Evolutionary conservation across 1,140 invertebrate species (phyloP), one percentile per base, ranked within the genome.

Genomic region (Lucilia cuprina): DNA sequence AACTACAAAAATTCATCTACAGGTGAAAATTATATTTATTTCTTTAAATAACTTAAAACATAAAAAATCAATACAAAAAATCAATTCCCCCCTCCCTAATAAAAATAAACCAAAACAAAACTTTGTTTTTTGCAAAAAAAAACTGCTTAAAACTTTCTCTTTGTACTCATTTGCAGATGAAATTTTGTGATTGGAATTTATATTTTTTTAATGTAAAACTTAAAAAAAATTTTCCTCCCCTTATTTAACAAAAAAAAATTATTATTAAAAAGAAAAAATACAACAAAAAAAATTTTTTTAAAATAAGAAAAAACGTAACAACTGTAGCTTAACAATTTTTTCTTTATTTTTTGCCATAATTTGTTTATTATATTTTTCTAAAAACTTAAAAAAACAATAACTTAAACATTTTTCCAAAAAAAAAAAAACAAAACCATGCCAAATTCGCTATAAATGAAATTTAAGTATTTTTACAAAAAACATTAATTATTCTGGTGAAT

Each of bases 281-380:
- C 84, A 85, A 85, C 84, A 85, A 83, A 35, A 83, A 83, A 60
- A 41, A 4, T 82, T 82, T 82, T 30, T 74, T 41, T 12, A 80
- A 60, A 84, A 78, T 19, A 35, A 60, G 30, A 50, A 70, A 70
- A 9, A 74, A 82, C 49, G 9, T 13, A 50, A 82, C 49, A 74
- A 82, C 84, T 85, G 84, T 85, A 85, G 84, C 84, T 85, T 75
- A 78, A 85, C 84, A 85, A 85, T 85, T 70, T 82, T 80, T 34
- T 65, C 30, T 85, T 77, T 35, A 80, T 80, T 77, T 17, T 55
- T 30, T 19, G 50, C 12, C 25, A 2, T 30, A 7, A 7, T 41
- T 84, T 41, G 41, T 41, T 74, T 47, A 82, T 82, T 82, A 34
- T 30, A 21, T 35, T 12, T 14, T 60, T 47, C 4, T 80, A 70